Conservation (phyloP, 2,888 invertebrate genomes). For the Trypoxylon attenuatum region DNA sequence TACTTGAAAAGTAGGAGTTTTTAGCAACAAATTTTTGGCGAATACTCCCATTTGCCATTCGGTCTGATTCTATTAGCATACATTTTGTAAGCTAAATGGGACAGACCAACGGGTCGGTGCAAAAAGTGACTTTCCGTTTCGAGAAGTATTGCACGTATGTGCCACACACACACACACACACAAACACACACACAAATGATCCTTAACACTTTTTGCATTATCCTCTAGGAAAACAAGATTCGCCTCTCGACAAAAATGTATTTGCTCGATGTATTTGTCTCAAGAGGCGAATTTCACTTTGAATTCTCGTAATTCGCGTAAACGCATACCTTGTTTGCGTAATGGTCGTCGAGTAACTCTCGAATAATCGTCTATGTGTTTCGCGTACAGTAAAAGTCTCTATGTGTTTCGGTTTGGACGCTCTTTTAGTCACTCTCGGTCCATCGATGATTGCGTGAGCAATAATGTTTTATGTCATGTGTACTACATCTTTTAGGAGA, state of each 20-base stretch:
- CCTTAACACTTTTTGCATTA: conserved; percentile 44
- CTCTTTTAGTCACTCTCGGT: too few relatives aligned
- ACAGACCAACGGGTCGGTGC: conserved; percentile 36
- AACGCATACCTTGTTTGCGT: conserved; percentile 29
- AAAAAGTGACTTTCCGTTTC: conserved; percentile 36
- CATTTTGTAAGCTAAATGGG: conserved; percentile 37
- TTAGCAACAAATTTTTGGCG: conserved; percentile 3
- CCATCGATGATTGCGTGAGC: conserved; percentile 41
- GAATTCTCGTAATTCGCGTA: conserved; percentile 34
- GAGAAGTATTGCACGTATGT: conserved; percentile 18
- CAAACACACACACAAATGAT: conserved; percentile 22
- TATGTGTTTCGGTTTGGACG: conserved; percentile 47
- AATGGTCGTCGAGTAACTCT: conserved; percentile 21
- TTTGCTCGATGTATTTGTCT: conserved; percentile 34
- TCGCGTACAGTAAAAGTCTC: too few relatives aligned
- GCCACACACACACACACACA: too few relatives aligned
- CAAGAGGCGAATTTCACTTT: conserved; percentile 24
- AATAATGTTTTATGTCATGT: conserved; percentile 51
- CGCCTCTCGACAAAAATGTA: conserved; percentile 22
- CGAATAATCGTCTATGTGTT: conserved; percentile 44
- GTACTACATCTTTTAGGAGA: conserved; percentile 42
- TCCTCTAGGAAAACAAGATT: conserved; percentile 31
- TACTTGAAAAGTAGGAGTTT: conserved; percentile 34
- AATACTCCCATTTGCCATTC: conserved; percentile 26
- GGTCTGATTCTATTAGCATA: conserved; percentile 36